phyloP scores from a whole-genome alignment of 2,113 vertebrate genomes.

The Barbus barbus region DNA sequence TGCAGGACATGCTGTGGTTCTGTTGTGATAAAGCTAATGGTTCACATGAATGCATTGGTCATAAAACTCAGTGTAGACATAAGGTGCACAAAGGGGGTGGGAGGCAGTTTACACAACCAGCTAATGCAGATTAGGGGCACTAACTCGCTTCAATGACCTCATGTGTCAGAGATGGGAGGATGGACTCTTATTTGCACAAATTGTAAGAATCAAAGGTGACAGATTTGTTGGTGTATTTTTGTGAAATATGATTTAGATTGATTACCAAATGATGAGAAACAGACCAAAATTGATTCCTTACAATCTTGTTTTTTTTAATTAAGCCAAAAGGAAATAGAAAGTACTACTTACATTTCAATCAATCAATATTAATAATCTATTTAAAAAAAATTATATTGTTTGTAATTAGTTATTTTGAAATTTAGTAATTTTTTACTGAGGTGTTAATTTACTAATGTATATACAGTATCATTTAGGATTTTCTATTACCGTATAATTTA shows the following conservation, averaged over 20 bases:
- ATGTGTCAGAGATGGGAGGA: constrained; percentile 37
- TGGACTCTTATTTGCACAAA: constrained; percentile 20
- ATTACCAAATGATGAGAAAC: not conserved
- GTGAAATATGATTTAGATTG: not conserved
- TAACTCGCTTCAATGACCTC: constrained; percentile 57
- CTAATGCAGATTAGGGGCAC: constrained; percentile 70
- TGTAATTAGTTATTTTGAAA: too few relatives aligned
- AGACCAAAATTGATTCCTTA: not conserved
- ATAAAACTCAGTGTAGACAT: constrained; percentile 15
- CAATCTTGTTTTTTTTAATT: not conserved
- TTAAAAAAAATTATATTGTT: not conserved
- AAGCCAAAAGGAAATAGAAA: not conserved
- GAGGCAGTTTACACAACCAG: constrained; percentile 63
- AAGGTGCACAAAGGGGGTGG: constrained; percentile 38
- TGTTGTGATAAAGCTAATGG: constrained; percentile 62
- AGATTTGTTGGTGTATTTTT: not conserved
- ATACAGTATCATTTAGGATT: too few relatives aligned
- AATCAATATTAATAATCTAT: not conserved
- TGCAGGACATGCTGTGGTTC: constrained; percentile 53
- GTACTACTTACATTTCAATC: not conserved
- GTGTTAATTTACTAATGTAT: too few relatives aligned
- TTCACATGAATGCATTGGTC: constrained; percentile 59
- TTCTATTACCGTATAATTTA: too few relatives aligned
- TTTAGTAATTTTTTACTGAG: too few relatives aligned
- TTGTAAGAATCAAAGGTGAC: constrained; percentile 16